These are phyloP conservation scores for Hermaeophaga mercurialis DNA, from an alignment of 2,888 invertebrate genomes.

Conservation along the genomic window DNA sequence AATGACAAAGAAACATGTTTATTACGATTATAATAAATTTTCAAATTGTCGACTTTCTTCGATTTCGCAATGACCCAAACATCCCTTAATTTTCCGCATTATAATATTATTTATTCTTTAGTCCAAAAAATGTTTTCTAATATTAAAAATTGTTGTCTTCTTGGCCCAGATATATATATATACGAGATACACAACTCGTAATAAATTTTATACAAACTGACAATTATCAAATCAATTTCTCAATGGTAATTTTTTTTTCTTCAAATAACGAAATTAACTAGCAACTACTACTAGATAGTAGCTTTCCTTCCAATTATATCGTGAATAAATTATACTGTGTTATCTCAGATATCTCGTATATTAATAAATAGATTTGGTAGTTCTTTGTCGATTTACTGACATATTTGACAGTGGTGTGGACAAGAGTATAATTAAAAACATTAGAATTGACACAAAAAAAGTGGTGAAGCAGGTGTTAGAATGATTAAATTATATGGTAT, in stretches of 20 bases:
- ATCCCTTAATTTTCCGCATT: no score
- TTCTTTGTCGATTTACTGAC: not conserved
- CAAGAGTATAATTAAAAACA: slow-evolving; percentile 7
- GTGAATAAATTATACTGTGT: slow-evolving; percentile 7
- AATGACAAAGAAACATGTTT: no score
- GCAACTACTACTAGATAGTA: not conserved
- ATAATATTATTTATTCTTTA: no score
- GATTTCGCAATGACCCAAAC: no score
- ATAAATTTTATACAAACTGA: not conserved
- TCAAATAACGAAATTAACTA: slow-evolving; percentile 3
- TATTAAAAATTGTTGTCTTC: no score
- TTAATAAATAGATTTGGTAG: not conserved
- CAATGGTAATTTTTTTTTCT: slow-evolving; percentile 13
- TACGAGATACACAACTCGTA: no score
- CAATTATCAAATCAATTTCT: slow-evolving; percentile 10
- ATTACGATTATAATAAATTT: no score
- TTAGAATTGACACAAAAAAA: slow-evolving; percentile 12
- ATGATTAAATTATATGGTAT: slow-evolving; percentile 1
- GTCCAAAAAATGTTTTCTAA: no score
- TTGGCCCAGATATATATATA: no score
- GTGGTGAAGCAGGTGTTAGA: slow-evolving; percentile 11
- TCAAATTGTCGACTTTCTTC: no score
- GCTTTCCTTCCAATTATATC: slow-evolving; percentile 10
- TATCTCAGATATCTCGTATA: slow-evolving; percentile 1
- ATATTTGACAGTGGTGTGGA: no score